A percentile compares a stretch with the other conserved stretches of the same genome.
These are phyloP conservation scores for Stigmatopora nigra DNA, from an alignment of 2,113 vertebrate species.

Conservation along the genomic window DNA sequence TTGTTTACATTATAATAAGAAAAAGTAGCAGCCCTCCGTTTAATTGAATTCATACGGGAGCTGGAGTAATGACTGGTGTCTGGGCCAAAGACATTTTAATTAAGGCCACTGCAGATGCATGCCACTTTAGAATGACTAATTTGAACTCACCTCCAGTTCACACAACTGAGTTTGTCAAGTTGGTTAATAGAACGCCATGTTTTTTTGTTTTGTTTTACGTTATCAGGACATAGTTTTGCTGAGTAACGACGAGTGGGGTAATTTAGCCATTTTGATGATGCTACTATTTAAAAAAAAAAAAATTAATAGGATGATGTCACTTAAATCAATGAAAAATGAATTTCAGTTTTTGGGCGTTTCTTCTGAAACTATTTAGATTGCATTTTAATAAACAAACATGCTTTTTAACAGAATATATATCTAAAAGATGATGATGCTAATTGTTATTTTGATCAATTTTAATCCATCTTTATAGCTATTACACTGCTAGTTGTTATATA, in stretches of 20 bases:
- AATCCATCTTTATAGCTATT: too few relatives aligned
- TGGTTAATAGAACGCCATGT: not conserved
- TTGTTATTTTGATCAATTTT: too few relatives aligned
- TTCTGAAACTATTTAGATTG: too few relatives aligned
- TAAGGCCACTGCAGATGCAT: constrained; percentile 46
- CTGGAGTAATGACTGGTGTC: constrained; percentile 42
- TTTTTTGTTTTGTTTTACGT: not conserved
- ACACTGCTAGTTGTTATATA: too few relatives aligned
- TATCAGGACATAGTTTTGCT: not conserved
- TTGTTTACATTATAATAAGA: constrained; percentile 32
- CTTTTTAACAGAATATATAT: too few relatives aligned
- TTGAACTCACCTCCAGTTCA: constrained; percentile 41
- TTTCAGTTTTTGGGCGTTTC: too few relatives aligned
- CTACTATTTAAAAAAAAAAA: too few relatives aligned
- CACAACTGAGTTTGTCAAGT: constrained; percentile 51
- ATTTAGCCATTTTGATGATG: not conserved
- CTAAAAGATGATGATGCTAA: too few relatives aligned
- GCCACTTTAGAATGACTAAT: constrained; percentile 39
- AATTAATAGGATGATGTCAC: too few relatives aligned
- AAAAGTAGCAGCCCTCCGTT: constrained; percentile 11
- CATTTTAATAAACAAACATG: too few relatives aligned
- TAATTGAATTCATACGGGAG: constrained; percentile 27
- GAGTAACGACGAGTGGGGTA: not conserved
- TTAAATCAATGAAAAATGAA: too few relatives aligned
- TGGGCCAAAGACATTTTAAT: constrained; percentile 49